phyloP scores from a whole-genome alignment of 2,888 invertebrate genomes.

The Ochropleura leucogaster region DNA sequence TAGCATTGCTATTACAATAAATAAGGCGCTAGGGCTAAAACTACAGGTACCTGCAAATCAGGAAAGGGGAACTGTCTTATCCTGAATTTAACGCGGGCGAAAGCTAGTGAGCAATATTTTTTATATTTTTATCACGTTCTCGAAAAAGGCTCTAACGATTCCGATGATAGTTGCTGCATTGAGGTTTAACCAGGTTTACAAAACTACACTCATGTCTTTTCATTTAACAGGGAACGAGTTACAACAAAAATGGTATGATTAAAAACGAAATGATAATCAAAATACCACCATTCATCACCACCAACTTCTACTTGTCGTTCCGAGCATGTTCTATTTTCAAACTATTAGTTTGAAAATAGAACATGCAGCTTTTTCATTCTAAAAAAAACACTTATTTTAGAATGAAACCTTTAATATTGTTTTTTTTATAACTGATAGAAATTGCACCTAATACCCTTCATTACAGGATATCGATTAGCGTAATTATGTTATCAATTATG shows the following conservation, averaged over 20 bases:
- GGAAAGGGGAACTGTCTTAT: too few species aligned
- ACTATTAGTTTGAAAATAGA: conserved; percentile 7
- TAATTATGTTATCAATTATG: conserved; percentile 30
- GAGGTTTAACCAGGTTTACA: too few species aligned
- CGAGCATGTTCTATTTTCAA: conserved; percentile 40
- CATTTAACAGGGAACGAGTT: neutral
- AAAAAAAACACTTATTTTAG: too few species aligned
- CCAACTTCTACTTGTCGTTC: conserved; percentile 34
- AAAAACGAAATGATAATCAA: conserved; percentile 9
- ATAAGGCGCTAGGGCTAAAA: too few species aligned
- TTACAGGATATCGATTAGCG: conserved; percentile 48
- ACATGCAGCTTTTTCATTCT: too few species aligned
- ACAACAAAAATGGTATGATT: conserved; percentile 18
- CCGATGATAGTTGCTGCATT: too few species aligned
- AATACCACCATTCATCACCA: neutral
- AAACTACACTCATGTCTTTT: neutral
- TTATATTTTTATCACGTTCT: too few species aligned
- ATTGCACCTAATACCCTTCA: conserved; percentile 34
- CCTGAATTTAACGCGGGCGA: too few species aligned
- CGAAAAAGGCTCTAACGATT: too few species aligned
- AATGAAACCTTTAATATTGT: conserved; percentile 37
- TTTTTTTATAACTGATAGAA: neutral
- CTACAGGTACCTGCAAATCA: too few species aligned
- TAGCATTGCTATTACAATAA: too few species aligned
- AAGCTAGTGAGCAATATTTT: too few species aligned